phyloP scores from a whole-genome alignment of 2,888 invertebrate genomes.

The Helobdella robusta region DNA sequence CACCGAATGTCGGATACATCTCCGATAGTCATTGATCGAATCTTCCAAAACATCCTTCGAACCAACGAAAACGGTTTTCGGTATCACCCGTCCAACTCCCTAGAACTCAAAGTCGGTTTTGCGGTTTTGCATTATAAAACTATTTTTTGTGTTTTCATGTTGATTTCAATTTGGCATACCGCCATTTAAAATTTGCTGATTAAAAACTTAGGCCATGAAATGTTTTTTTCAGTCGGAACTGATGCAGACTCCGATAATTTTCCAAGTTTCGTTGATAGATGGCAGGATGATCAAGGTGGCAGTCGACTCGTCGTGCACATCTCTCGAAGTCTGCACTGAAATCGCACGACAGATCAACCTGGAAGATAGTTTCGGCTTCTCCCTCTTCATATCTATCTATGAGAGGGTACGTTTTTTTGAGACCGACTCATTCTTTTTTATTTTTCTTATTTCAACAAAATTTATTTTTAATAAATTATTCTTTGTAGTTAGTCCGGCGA shows the following conservation, averaged over 20 bases:
- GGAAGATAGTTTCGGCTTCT: slow-evolving; percentile 36
- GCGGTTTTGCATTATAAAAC: not conserved
- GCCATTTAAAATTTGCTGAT: not conserved
- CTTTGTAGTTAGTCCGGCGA: not conserved
- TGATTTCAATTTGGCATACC: not conserved
- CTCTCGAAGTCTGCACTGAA: slow-evolving; percentile 30
- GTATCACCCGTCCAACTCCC: slow-evolving; percentile 36
- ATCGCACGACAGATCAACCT: slow-evolving; percentile 31
- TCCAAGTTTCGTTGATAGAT: slow-evolving; percentile 34
- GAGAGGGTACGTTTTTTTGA: slow-evolving; percentile 32
- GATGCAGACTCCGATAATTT: slow-evolving; percentile 29
- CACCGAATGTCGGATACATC: slow-evolving; percentile 25
- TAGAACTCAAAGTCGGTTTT: slow-evolving; percentile 33
- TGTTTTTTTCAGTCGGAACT: slow-evolving; percentile 30
- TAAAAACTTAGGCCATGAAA: not conserved
- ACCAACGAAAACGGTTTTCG: slow-evolving; percentile 33
- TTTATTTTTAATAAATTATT: too few species aligned
- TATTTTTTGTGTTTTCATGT: too few species aligned
- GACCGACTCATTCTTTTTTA: too few species aligned
- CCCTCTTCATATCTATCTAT: slow-evolving; percentile 34
- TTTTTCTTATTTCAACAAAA: too few species aligned
- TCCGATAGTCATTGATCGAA: slow-evolving; percentile 28
- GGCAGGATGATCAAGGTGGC: slow-evolving; percentile 31
- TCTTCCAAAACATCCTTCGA: slow-evolving; percentile 29
- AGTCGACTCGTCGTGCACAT: slow-evolving; percentile 33